phyloP scores from a whole-genome alignment of 2,888 invertebrate species.

The Chaetogeoica ovagalla region DNA sequence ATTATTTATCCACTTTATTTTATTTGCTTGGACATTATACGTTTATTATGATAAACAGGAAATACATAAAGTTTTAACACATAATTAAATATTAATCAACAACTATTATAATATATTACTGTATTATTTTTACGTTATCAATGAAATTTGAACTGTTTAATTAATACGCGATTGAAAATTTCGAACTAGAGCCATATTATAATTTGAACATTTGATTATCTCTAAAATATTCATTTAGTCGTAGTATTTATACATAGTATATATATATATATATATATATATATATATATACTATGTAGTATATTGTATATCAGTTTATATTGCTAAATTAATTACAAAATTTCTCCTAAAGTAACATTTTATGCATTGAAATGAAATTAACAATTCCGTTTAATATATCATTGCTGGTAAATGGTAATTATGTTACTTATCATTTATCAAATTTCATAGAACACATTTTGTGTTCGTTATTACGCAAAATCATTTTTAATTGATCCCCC shows the following conservation, averaged over 20 bases:
- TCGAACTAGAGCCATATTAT: background rate
- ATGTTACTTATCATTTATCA: background rate
- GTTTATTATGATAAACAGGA: background rate
- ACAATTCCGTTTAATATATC: background rate
- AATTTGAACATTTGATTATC: background rate
- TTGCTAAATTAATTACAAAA: background rate
- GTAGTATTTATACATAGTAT: no score
- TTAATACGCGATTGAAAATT: background rate
- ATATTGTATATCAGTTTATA: background rate
- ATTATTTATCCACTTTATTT: background rate
- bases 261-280: no score
- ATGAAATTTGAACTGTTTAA: constrained; percentile 4
- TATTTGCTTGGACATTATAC: background rate
- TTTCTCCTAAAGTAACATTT: background rate
- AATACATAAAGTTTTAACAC: background rate
- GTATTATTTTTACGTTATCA: background rate
- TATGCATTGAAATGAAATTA: background rate
- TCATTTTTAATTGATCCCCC: no score
- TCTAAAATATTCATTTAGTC: background rate
- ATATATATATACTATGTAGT: no score
- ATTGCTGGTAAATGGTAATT: background rate
- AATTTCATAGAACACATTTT: background rate
- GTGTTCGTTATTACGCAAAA: background rate
- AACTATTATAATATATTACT: background rate
- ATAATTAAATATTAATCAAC: background rate